These are phyloP conservation scores for Scolopax rusticola DNA, from an alignment of 2,797 vertebrate species.

Conservation along the genomic window DNA sequence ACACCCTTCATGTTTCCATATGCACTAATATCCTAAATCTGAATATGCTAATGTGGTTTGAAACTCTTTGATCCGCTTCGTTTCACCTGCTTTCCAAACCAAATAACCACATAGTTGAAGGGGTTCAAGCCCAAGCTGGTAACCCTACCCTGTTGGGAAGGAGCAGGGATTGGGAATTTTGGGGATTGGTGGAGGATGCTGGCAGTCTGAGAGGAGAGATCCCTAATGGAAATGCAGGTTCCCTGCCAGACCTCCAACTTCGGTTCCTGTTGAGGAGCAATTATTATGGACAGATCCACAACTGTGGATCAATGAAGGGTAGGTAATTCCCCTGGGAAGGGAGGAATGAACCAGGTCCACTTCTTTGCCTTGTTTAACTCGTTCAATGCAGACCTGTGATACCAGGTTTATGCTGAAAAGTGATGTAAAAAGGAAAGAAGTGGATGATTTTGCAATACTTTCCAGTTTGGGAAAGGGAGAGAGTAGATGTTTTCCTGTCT, in stretches of 20 bases:
- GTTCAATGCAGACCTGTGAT: neutral
- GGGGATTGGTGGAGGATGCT: neutral
- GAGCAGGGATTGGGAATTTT: neutral
- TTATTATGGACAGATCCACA: neutral
- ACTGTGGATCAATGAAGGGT: neutral
- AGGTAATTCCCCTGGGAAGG: neutral
- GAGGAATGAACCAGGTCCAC: neutral
- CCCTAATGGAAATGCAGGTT: neutral
- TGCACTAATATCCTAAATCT: neutral
- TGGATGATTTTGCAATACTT: neutral
- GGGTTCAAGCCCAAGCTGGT: neutral
- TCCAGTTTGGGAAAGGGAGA: neutral
- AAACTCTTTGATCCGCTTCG: neutral
- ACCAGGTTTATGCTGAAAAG: neutral
- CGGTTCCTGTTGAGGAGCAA: neutral
- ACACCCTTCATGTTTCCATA: neutral
- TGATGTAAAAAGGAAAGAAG: neutral
- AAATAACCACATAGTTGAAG: fast-evolving
- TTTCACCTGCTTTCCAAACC: neutral
- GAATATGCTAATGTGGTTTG: neutral
- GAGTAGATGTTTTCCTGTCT: neutral
- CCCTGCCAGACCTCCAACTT: neutral
- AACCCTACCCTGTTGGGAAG: neutral
- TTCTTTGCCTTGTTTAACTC: neutral
- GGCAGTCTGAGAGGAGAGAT: neutral